These are phyloP conservation scores for Spodoptera picta DNA, from an alignment of 2,888 invertebrate genomes.

Conservation along the genomic window DNA sequence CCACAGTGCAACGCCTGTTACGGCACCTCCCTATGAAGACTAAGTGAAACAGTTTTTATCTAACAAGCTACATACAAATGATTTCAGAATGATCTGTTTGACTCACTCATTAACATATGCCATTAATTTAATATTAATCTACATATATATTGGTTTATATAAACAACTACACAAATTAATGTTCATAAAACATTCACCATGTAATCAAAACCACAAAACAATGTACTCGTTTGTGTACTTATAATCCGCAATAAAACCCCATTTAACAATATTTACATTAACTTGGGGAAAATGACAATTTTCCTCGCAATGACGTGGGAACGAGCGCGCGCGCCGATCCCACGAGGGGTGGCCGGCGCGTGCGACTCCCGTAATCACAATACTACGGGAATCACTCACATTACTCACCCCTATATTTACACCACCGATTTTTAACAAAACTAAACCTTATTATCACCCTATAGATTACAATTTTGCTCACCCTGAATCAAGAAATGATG, in stretches of 20 bases:
- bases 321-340: constrained; percentile 66
- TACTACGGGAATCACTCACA: constrained; percentile 44
- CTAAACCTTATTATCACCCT: rapidly evolving
- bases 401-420: constrained; percentile 34
- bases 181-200: no score
- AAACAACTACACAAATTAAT: not conserved
- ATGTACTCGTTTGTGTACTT: constrained; percentile 8
- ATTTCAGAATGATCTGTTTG: no score
- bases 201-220: constrained; percentile 16
- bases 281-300: constrained; percentile 51
- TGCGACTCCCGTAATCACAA: constrained; percentile 61
- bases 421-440: not conserved
- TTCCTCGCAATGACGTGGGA: constrained; percentile 68
- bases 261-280: constrained; percentile 52
- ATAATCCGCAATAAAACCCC: constrained; percentile 28
- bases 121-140: no score
- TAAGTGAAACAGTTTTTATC: no score
- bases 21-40: no score
- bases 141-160: no score
- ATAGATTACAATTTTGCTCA: not conserved
- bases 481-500: rapidly evolving
- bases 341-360: constrained; percentile 71
- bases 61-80: no score
- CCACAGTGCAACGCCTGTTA: no score
- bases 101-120: no score